Conservation (phyloP, 2,797 vertebrate species). For the Acanthis flammea region DNA sequence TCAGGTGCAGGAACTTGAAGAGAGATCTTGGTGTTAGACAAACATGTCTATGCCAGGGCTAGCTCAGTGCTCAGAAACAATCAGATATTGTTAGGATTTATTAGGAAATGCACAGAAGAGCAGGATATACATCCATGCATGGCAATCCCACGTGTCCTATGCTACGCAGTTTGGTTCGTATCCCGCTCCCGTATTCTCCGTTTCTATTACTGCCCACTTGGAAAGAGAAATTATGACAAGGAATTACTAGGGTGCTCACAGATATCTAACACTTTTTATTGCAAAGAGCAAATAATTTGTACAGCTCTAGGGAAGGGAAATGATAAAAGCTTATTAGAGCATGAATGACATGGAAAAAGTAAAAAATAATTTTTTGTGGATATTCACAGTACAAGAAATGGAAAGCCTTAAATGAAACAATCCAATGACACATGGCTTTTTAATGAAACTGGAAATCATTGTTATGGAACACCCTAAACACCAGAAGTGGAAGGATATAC, state of each 20-base stretch:
- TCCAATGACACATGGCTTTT: not conserved
- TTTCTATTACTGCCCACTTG: not conserved
- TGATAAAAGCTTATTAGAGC: not conserved
- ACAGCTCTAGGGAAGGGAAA: not conserved
- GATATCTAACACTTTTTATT: not conserved
- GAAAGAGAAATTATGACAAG: not conserved
- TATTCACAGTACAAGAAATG: not conserved
- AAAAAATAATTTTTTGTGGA: not conserved
- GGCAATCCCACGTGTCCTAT: not conserved
- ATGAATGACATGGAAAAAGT: not conserved
- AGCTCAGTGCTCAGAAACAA: not conserved
- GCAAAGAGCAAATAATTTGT: not conserved
- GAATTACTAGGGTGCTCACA: not conserved
- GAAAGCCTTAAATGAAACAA: not conserved
- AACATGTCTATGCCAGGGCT: not conserved
- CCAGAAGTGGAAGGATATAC: not conserved
- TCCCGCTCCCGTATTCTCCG: rapidly evolving
- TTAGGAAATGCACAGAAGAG: not conserved
- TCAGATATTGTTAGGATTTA: not conserved
- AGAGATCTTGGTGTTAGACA: not conserved
- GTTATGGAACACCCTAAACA: not conserved
- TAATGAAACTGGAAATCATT: not conserved
- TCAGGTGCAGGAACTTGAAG: not conserved
- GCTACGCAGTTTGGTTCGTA: not conserved
- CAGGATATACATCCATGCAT: not conserved